Evolutionary conservation across 2,113 vertebrate species (phyloP).

Genomic region (Cochlearius cochlearius): DNA sequence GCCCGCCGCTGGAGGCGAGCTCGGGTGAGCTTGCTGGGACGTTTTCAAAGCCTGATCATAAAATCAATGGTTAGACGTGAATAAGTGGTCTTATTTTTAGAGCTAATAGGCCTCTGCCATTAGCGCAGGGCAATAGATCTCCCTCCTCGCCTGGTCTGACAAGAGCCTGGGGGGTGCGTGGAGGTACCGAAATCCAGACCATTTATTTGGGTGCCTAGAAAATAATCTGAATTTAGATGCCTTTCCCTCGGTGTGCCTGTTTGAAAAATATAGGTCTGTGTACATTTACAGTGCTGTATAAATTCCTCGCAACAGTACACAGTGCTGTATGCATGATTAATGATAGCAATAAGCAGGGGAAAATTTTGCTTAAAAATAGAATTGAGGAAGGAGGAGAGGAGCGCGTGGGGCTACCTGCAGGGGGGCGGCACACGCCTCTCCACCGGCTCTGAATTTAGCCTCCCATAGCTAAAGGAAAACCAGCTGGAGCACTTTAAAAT

Average conservation of each 20-base stretch:
- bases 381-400: neutral
- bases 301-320: neutral
- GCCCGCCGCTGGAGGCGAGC: rapidly evolving
- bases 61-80: neutral
- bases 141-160: neutral
- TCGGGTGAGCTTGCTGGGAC: neutral
- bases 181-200: neutral
- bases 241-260: neutral
- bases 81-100: neutral
- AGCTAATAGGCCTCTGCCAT: neutral
- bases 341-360: conserved; percentile 5
- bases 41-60: neutral
- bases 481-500: neutral
- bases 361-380: conserved; percentile 34
- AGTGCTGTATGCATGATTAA: conserved; percentile 34
- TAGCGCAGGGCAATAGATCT: neutral
- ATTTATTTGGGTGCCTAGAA: neutral
- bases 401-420: neutral
- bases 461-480: neutral
- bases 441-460: neutral
- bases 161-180: neutral
- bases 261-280: conserved; percentile 6
- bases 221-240: conserved; percentile 35
- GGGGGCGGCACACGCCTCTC: neutral
- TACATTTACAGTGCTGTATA: neutral